Percentiles rank a stretch among this genome's conserved stretches.
Conservation (phyloP, 1,140 invertebrate species). For the Bombus vancouverensis region DNA sequence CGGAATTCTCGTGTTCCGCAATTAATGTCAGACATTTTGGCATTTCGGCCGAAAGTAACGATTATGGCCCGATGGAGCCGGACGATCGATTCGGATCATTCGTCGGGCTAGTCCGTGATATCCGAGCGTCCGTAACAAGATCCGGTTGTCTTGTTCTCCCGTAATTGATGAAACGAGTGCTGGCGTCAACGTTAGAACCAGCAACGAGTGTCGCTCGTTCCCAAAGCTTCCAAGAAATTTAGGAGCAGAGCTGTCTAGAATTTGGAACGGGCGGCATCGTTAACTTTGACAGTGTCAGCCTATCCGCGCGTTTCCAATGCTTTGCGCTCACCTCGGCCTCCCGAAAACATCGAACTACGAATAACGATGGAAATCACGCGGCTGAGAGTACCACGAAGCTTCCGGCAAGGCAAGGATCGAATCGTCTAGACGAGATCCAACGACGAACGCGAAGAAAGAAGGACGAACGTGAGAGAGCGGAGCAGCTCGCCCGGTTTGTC, state of each 20-base stretch:
- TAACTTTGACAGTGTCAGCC: neutral
- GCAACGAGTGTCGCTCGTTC: too few species aligned
- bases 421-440: neutral
- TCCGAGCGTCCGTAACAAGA: constrained; percentile 8
- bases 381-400: neutral
- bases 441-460: neutral
- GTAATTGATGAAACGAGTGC: constrained; percentile 22
- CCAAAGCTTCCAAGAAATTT: neutral
- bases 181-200: neutral
- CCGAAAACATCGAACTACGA: neutral
- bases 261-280: neutral
- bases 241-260: neutral
- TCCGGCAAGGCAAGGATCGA: neutral
- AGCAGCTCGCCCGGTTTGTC: neutral
- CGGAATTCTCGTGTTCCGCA: neutral
- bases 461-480: neutral
- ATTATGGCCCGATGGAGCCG: neutral
- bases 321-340: too few species aligned
- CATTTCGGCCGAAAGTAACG: constrained; percentile 29
- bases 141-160: neutral
- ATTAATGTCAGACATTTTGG: constrained; percentile 32
- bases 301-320: too few species aligned
- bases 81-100: constrained; percentile 5
- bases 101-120: neutral
- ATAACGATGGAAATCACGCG: neutral